These are phyloP conservation scores for Lithophane leautieri DNA, from an alignment of 2,888 invertebrate species.

Conservation along the genomic window DNA sequence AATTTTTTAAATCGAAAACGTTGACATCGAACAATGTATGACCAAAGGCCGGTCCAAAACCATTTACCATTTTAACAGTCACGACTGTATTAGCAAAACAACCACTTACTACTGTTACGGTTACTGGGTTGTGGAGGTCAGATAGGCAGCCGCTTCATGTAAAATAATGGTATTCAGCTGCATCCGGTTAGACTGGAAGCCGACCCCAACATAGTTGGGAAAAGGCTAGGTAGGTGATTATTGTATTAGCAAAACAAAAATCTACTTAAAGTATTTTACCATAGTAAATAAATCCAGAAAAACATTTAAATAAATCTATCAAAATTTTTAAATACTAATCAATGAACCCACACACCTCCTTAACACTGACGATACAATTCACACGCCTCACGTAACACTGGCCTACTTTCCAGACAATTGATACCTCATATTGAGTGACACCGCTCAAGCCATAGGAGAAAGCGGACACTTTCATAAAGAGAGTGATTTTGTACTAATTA, in stretches of 20 bases:
- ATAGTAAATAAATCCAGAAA: too few species aligned
- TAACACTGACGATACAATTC: constrained; percentile 37
- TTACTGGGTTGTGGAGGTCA: too few species aligned
- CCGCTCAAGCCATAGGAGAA: constrained; percentile 50
- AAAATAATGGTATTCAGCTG: too few species aligned
- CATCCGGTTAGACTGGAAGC: too few species aligned
- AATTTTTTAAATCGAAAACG: neutral
- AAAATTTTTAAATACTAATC: neutral
- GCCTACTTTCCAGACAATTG: constrained; percentile 79
- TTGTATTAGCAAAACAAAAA: too few species aligned
- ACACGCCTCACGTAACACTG: constrained; percentile 66
- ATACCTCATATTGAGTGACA: constrained; percentile 70
- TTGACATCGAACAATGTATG: neutral
- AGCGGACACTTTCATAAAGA: constrained; percentile 51
- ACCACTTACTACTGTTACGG: too few species aligned
- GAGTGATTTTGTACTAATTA: constrained; percentile 40
- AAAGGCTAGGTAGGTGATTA: too few species aligned
- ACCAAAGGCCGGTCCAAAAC: neutral
- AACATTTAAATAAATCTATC: too few species aligned
- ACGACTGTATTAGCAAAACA: neutral
- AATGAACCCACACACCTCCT: neutral
- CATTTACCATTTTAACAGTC: neutral
- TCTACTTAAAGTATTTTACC: too few species aligned
- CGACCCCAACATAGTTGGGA: too few species aligned
- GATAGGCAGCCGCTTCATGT: too few species aligned